Evolutionary conservation across 2,797 vertebrate genomes (phyloP).

Genomic region (Adelosebastes latens): DNA sequence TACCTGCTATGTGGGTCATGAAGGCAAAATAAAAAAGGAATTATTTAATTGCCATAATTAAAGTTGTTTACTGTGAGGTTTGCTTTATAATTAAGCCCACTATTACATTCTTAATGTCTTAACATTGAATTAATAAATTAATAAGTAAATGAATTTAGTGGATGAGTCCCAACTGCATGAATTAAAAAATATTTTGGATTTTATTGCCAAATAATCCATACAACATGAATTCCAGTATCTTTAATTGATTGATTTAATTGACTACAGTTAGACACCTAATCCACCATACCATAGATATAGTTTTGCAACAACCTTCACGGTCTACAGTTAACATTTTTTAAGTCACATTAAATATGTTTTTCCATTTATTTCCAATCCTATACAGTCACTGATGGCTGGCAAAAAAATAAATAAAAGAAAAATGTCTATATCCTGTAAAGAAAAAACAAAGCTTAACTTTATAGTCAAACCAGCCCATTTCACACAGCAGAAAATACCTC

Average conservation of each 20-base stretch:
- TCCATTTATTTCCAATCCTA: background rate
- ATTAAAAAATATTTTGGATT: background rate
- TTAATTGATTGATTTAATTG: background rate
- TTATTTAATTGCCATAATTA: background rate
- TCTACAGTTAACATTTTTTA: background rate
- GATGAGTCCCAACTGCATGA: background rate
- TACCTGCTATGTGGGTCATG: background rate
- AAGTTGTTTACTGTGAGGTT: background rate
- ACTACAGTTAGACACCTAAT: background rate
- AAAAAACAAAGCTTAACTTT: background rate
- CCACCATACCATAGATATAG: background rate
- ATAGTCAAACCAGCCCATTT: background rate
- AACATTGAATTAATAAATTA: background rate
- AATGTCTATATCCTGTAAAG: background rate
- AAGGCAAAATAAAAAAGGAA: background rate
- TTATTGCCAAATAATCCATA: background rate
- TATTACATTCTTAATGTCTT: background rate
- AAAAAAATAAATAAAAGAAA: background rate
- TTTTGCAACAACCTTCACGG: background rate
- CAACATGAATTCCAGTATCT: background rate
- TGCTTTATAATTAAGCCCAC: background rate
- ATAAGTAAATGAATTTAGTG: background rate
- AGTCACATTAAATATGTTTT: background rate
- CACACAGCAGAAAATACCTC: background rate
- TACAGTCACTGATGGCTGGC: background rate